These are phyloP conservation scores for Labroides dimidiatus DNA, from an alignment of 2,797 vertebrate genomes.

Conservation along the genomic window DNA sequence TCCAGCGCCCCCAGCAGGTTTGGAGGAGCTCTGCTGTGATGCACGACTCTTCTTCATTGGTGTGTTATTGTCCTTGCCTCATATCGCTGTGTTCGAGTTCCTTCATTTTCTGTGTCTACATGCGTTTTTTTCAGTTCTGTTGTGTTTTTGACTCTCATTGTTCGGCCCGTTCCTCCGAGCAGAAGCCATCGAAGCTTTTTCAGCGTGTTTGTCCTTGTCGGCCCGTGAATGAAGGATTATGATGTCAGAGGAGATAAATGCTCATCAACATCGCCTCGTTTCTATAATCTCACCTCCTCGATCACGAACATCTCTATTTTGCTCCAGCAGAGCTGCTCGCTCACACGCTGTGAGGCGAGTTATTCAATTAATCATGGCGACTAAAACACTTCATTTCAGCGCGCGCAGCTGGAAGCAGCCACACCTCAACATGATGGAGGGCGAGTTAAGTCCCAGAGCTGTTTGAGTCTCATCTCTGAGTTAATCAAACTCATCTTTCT, in stretches of 20 bases:
- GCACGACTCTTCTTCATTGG: too few species aligned
- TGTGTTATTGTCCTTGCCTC: too few species aligned
- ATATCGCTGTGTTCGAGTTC: too few species aligned
- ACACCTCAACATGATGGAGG: constrained; percentile 38
- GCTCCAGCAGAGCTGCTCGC: constrained; percentile 6
- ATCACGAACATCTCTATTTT: constrained; percentile 53
- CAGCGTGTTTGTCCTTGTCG: neutral
- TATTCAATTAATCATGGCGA: constrained; percentile 45
- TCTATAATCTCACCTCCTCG: constrained; percentile 35
- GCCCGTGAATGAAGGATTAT: constrained; percentile 19
- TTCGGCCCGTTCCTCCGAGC: neutral
- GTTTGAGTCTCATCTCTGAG: constrained; percentile 22
- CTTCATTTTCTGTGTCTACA: too few species aligned
- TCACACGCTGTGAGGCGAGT: constrained; percentile 40
- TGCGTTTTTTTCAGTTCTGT: too few species aligned
- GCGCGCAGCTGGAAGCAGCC: constrained; percentile 40
- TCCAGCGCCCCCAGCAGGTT: too few species aligned
- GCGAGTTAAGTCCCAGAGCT: constrained; percentile 18
- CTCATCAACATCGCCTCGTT: constrained; percentile 7
- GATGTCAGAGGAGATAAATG: constrained; percentile 24
- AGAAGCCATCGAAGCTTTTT: neutral
- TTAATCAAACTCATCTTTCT: constrained; percentile 59
- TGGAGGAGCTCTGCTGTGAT: too few species aligned
- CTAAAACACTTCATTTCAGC: constrained; percentile 35
- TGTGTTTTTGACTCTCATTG: neutral